Evolutionary conservation across 2,888 invertebrate species (phyloP).

Genomic region (Gymnocheta viridis): DNA sequence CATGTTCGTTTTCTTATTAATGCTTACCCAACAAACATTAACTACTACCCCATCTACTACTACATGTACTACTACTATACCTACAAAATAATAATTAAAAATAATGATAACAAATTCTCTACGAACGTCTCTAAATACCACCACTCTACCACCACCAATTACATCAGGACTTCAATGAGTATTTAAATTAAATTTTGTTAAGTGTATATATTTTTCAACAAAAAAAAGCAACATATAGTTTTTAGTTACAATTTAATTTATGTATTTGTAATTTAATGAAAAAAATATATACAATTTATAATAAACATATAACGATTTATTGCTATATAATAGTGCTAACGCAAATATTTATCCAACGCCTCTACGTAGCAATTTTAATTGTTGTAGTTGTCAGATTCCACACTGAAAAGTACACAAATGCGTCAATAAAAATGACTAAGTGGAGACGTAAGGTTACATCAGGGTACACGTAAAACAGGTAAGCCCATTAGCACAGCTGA

Average conservation of each 20-base stretch:
- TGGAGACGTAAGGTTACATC: too few relatives aligned
- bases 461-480: too few relatives aligned
- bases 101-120: slow-evolving; percentile 30
- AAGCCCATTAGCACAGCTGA: too few relatives aligned
- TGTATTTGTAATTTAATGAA: slow-evolving; percentile 54
- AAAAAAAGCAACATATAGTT: slow-evolving; percentile 65
- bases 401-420: too few relatives aligned
- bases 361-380: too few relatives aligned
- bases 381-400: too few relatives aligned
- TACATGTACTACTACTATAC: slow-evolving; percentile 40
- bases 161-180: slow-evolving; percentile 82
- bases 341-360: neutral
- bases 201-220: slow-evolving; percentile 31
- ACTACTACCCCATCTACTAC: slow-evolving; percentile 66
- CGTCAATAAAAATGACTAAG: too few relatives aligned
- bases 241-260: slow-evolving; percentile 68
- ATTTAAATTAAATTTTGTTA: slow-evolving; percentile 79
- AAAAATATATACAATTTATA: slow-evolving; percentile 25
- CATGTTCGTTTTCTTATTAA: slow-evolving; percentile 78
- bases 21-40: slow-evolving; percentile 76
- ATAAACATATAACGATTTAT: slow-evolving; percentile 32
- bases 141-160: slow-evolving; percentile 72
- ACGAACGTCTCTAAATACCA: slow-evolving; percentile 56
- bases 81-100: slow-evolving; percentile 53
- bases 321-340: slow-evolving; percentile 38